phyloP scores from a whole-genome alignment of 53 echinoderm and acorn worm genomes.

The Arbacia lixula region DNA sequence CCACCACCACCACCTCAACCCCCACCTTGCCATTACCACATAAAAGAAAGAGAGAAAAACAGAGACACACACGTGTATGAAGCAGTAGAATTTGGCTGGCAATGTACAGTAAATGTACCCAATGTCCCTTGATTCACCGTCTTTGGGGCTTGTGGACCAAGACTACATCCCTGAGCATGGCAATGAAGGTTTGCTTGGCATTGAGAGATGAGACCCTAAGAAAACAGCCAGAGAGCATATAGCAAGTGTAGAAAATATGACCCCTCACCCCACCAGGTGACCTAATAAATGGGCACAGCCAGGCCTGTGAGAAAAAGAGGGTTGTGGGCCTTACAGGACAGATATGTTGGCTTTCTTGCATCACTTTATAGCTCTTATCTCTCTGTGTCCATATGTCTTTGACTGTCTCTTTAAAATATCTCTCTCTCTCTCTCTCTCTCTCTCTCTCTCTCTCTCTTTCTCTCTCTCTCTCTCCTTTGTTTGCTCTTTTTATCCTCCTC shows the following conservation, averaged over 20 bases:
- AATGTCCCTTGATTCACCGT: too few species aligned
- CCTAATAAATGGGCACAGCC: neutral
- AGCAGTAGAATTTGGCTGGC: too few species aligned
- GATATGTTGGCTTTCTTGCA: neutral
- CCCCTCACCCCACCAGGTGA: constrained; percentile 30
- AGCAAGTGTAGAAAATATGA: constrained; percentile 21
- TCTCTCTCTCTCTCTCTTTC: constrained; percentile 4
- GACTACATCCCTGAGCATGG: too few species aligned
- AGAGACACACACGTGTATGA: too few species aligned
- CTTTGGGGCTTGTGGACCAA: neutral
- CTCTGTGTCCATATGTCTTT: neutral
- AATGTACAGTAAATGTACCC: too few species aligned
- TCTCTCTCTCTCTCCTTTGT: too few species aligned
- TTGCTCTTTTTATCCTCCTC: too few species aligned
- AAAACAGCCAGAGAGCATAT: constrained; percentile 30
- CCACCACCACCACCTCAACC: too few species aligned
- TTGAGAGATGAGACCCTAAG: neutral
- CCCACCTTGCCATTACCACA: too few species aligned
- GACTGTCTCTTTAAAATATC: neutral
- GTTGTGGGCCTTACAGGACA: neutral
- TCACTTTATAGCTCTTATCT: neutral
- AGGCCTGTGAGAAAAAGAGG: neutral
- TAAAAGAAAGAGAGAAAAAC: too few species aligned
- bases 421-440: neutral
- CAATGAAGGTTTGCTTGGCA: neutral